Evolutionary conservation across 2,888 invertebrate species (phyloP).

Genomic region (Oscheius myriophilus): DNA sequence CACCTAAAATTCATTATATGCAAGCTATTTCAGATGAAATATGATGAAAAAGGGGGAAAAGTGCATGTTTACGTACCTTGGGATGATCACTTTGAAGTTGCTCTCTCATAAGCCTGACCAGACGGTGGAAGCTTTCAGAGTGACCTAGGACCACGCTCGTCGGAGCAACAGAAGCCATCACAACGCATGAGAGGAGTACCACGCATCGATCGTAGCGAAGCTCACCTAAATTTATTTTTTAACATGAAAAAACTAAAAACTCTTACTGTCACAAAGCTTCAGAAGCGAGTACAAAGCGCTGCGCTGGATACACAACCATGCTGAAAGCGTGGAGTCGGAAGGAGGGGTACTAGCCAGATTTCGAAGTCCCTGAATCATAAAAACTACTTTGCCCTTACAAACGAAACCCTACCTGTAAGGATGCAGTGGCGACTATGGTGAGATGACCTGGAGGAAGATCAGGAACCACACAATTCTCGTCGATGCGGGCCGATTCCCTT

Average conservation of each 20-base stretch:
- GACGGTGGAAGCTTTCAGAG: conserved; percentile 41
- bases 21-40: too few species aligned
- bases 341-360: conserved; percentile 46
- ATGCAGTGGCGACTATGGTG: conserved; percentile 74
- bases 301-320: conserved; percentile 85
- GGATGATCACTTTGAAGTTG: conserved; percentile 47
- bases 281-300: conserved; percentile 89
- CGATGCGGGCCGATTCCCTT: conserved; percentile 80
- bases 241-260: background rate
- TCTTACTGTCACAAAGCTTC: conserved; percentile 79
- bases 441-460: conserved; percentile 75
- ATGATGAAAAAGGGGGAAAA: too few species aligned
- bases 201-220: conserved; percentile 80
- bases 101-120: conserved; percentile 38
- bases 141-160: conserved; percentile 72
- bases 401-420: conserved; percentile 78
- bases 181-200: conserved; percentile 86
- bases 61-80: conserved; percentile 36
- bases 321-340: conserved; percentile 35
- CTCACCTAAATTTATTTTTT: conserved; percentile 30
- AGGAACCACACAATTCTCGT: conserved; percentile 73
- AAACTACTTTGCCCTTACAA: background rate
- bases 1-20: conserved; percentile 75
- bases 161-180: conserved; percentile 83
- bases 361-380: conserved; percentile 46